Conservation (phyloP, 2,888 invertebrate genomes). For the Drosophila acutilabella region DNA sequence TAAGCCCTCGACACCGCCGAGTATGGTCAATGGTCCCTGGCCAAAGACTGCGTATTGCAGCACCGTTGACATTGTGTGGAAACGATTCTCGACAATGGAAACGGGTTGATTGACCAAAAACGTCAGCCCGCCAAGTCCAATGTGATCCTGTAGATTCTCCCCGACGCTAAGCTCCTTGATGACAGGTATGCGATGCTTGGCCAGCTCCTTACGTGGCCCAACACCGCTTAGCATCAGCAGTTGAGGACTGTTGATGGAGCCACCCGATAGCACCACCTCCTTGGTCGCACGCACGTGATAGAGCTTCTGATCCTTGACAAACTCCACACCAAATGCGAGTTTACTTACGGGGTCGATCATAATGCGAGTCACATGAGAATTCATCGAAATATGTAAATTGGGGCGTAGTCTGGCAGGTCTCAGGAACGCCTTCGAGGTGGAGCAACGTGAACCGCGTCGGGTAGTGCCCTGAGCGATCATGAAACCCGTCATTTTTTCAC, state of each 20-base stretch:
- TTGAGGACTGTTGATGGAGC: slow-evolving; percentile 97
- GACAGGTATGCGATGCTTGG: slow-evolving; percentile 91
- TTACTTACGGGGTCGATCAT: slow-evolving; percentile 91
- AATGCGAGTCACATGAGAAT: slow-evolving; percentile 91
- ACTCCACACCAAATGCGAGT: slow-evolving; percentile 93
- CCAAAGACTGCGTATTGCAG: slow-evolving; percentile 94
- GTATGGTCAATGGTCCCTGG: slow-evolving; percentile 92
- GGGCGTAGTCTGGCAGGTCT: slow-evolving; percentile 91
- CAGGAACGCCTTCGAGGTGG: slow-evolving; percentile 94
- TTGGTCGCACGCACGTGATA: slow-evolving; percentile 91
- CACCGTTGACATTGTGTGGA: slow-evolving; percentile 92
- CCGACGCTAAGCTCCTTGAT: slow-evolving; percentile 94
- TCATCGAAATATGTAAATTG: slow-evolving; percentile 94
- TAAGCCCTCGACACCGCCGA: slow-evolving; percentile 95
- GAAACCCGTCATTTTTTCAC: slow-evolving; percentile 93
- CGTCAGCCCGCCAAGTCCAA: slow-evolving; percentile 93
- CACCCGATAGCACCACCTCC: slow-evolving; percentile 95
- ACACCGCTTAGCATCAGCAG: slow-evolving; percentile 96
- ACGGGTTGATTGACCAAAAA: slow-evolving; percentile 92
- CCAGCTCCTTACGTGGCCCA: slow-evolving; percentile 90
- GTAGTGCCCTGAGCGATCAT: slow-evolving; percentile 95
- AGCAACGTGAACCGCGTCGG: slow-evolving; percentile 93
- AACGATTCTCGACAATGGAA: slow-evolving; percentile 91
- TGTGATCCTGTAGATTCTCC: slow-evolving; percentile 94
- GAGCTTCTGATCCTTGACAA: slow-evolving; percentile 90